Base-by-base conservation (phyloP, 1,140 invertebrate species). In the Camponotus vicinus region DNA sequence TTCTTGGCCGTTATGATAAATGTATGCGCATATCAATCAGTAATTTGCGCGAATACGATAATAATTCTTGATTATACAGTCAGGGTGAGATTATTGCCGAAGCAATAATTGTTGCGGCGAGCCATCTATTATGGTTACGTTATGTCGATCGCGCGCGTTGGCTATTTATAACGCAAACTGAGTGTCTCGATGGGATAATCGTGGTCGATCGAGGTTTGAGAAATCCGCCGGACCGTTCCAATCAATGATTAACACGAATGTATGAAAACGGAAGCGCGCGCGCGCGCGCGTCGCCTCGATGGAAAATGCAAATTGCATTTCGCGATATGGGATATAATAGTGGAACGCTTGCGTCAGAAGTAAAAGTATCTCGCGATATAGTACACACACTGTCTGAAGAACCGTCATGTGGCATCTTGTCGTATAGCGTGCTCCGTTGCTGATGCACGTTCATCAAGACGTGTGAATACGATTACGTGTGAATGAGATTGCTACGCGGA, bases 241-340 rank as follows among this genome's bases (percentile, higher is more conserved):
- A 7, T 76, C 18, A 40, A 63, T 66, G 67, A 63, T 40, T 71
- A 73, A 52, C 67, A 80, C 34, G 77, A 82, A 67, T 82, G 79
- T 83, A 69, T 83, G 79, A 83, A 83, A 83, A 83, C 79, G 79
- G 79, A 83, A 83, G 79, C 67, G 67, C 37, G 52, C 79, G 67
- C 37, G 52, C n/a, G n/a, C 79, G 49, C 55, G 79, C 27, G 69
- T 82, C 67, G 40, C 55, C 55, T 45, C 79, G 42, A 75, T 75
- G 69, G 32, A 83, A 73, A 75, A 83, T 83, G 79, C 79, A 83
- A 83, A 83, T 83, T 70, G 40, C 69, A 59, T 11, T 27, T 57
- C 66, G 79, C 79, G 79, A 32, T 27, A 27, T 3, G 64, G 45
- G 42, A 80, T 78, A 55, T 57, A 71, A 71, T 71, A 42, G 78